These are phyloP conservation scores for Tetranychus piercei DNA, from an alignment of 2,888 invertebrate species.

Conservation along the genomic window DNA sequence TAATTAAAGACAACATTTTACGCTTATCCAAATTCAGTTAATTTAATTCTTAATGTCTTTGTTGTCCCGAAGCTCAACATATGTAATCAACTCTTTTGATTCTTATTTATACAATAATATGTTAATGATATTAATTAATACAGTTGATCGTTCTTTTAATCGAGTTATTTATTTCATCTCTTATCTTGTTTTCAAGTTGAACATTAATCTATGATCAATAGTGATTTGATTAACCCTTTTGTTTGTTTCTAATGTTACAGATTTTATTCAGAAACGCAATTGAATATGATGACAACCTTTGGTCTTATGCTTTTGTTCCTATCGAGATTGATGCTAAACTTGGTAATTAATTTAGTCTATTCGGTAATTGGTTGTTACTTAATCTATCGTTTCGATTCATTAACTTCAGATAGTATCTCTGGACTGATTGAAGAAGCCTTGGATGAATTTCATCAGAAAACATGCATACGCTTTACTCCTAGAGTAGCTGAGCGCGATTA, in stretches of 20 bases:
- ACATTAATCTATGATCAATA: too few species aligned
- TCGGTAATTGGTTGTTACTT: background rate
- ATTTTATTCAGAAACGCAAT: background rate
- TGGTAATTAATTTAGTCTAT: background rate
- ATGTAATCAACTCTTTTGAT: too few species aligned
- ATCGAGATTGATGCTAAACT: slow-evolving; percentile 16
- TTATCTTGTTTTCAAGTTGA: too few species aligned
- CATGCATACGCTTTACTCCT: slow-evolving; percentile 1
- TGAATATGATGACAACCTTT: slow-evolving; percentile 8
- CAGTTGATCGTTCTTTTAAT: too few species aligned
- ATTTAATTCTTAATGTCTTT: background rate
- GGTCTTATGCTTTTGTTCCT: slow-evolving; percentile 16
- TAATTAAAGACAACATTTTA: background rate
- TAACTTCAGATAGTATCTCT: background rate
- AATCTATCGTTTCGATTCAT: background rate
- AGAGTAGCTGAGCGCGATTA: slow-evolving; percentile 4
- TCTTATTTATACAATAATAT: too few species aligned
- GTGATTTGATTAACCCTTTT: too few species aligned
- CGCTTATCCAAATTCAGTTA: background rate
- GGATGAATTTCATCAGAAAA: slow-evolving; percentile 7
- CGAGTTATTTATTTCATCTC: too few species aligned
- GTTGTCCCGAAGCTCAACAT: too few species aligned
- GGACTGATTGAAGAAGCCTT: slow-evolving; percentile 5
- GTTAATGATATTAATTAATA: too few species aligned
- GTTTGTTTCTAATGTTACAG: background rate